Base-by-base conservation (phyloP, 2,888 invertebrate species). In the Alentia gelatinosa region DNA sequence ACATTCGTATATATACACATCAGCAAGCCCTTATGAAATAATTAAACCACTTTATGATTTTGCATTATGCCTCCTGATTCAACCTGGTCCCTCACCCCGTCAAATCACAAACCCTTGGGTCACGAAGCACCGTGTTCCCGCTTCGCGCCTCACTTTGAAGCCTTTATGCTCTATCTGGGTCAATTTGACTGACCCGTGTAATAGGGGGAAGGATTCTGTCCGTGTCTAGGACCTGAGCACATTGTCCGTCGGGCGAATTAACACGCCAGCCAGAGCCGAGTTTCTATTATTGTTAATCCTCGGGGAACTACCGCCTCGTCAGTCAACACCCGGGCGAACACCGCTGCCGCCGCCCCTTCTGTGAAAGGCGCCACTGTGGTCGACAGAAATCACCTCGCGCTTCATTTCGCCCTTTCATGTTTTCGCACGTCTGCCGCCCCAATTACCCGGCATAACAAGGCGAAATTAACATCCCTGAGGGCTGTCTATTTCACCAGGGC, bases 351-450 rank as follows among this genome's bases (percentile, higher is more conserved):
- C 86, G 4, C 26, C 86, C 26, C 86, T 4, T 47, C 30, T 79
- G 37, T 79, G 79, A 37, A 79, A n/a, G 37, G n/a, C 42, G 12
- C 86, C 42, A 30, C 47, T 50, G 47, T 86, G 5, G 30, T 12
- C 26, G 5, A 47, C 33, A 47, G 50, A 30, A 1, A 30, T 15
- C 79, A 35, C 37, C 68, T 37, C 7, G 0, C 83, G 83, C 83
- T 40, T 83, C 39, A 83, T 83, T 39, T 37, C 37, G 3, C 9
- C 35, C 83, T 83, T 83, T 83, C 83, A 83, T 83, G 83, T 83
- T 40, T 68, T 40, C 23, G 19, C 83, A 39, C 83, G 83, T 83
- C 40, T 30, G n/a, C 30, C 83, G 39, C 83, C 39, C 83, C 83
- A 83, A 83, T 83, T 83, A 83, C 40, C 83, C 39, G 26, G 9